phyloP scores from a whole-genome alignment of 2,888 invertebrate species.

The Glaucopsyche alexis region DNA sequence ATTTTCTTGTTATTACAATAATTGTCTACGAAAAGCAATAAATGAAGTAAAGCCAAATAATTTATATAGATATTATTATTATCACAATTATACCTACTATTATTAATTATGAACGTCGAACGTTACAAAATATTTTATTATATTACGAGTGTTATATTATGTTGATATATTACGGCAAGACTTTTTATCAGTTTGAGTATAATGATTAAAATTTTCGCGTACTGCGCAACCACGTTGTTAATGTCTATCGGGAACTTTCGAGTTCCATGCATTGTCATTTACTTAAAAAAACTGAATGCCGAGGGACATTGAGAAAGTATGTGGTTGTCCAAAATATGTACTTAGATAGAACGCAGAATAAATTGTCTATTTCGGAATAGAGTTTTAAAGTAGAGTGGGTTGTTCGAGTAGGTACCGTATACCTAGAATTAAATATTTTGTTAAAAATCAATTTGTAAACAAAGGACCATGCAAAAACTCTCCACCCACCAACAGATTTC shows the following conservation, averaged over 20 bases:
- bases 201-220: no score
- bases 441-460: background rate
- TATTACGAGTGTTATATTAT: background rate
- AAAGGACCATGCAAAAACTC: no score
- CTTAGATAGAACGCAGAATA: background rate
- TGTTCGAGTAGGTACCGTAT: background rate
- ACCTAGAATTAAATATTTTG: background rate
- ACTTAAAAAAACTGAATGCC: no score
- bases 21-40: background rate
- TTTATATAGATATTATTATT: background rate
- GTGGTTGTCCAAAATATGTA: background rate
- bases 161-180: no score
- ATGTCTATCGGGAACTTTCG: no score
- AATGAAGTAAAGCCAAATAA: background rate
- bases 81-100: background rate
- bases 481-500: no score
- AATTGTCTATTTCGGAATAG: background rate
- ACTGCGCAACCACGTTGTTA: no score
- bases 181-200: no score
- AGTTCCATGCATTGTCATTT: no score
- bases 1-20: background rate
- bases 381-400: background rate
- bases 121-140: conserved; percentile 2
- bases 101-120: background rate
- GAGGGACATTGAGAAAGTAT: no score